A percentile compares a stretch with the other conserved stretches of the same genome.
phyloP scores from a whole-genome alignment of 2,113 vertebrate genomes.

The Scomber scombrus region DNA sequence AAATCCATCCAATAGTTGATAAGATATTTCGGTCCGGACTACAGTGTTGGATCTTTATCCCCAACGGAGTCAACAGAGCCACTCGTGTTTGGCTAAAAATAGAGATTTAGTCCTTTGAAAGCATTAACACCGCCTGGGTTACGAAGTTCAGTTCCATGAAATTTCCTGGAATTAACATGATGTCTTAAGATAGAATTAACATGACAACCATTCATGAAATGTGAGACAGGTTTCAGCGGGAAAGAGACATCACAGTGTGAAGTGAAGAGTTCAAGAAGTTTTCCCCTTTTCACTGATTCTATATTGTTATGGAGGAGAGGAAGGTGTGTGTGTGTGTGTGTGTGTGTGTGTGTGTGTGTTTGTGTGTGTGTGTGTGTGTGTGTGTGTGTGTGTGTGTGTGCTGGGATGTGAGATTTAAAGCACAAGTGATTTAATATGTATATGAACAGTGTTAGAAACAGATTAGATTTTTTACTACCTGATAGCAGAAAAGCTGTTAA shows the following conservation, averaged over 20 bases:
- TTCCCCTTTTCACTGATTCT: background rate
- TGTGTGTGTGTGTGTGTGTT: too few relatives aligned
- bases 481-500: background rate
- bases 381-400: too few relatives aligned
- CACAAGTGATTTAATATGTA: too few relatives aligned
- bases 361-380: too few relatives aligned
- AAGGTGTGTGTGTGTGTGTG: background rate
- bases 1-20: background rate
- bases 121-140: constrained; percentile 43
- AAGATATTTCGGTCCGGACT: constrained; percentile 5
- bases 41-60: constrained; percentile 17
- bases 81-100: constrained; percentile 40
- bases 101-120: background rate
- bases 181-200: constrained; percentile 52
- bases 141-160: constrained; percentile 38
- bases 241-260: background rate
- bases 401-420: too few relatives aligned
- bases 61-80: background rate
- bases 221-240: constrained; percentile 17
- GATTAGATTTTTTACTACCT: too few relatives aligned
- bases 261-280: background rate
- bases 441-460: too few relatives aligned
- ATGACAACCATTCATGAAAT: constrained; percentile 25
- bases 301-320: background rate
- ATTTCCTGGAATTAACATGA: constrained; percentile 55